These are phyloP conservation scores for Zaprionus nigranus DNA, from an alignment of 1,140 invertebrate species.

Conservation along the genomic window DNA sequence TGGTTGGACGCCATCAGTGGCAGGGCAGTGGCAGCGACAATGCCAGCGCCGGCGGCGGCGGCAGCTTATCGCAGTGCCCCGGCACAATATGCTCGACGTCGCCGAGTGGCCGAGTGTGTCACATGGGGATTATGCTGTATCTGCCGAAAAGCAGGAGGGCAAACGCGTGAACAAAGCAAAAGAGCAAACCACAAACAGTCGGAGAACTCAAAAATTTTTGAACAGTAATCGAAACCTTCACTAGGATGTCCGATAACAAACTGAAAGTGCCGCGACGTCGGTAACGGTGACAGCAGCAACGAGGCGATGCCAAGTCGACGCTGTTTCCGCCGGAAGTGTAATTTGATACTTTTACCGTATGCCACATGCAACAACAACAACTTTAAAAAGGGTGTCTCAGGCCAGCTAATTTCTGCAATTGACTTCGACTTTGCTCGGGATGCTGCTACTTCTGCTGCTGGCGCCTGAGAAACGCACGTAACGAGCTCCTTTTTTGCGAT, in stretches of 20 bases:
- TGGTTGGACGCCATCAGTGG: conserved; percentile 68
- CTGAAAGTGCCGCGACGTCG: conserved; percentile 57
- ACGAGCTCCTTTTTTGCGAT: conserved; percentile 78
- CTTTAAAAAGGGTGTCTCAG: conserved; percentile 53
- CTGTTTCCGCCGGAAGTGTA: conserved; percentile 82
- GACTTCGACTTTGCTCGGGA: conserved; percentile 56
- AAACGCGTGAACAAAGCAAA: conserved; percentile 29
- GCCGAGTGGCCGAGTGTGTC: conserved; percentile 25
- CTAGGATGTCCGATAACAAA: conserved; percentile 79
- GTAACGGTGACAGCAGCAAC: conserved; percentile 16
- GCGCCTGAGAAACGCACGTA: conserved; percentile 64
- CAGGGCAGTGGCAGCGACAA: neutral
- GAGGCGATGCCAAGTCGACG: conserved; percentile 58
- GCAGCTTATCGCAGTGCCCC: conserved; percentile 52
- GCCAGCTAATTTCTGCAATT: conserved; percentile 75
- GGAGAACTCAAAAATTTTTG: conserved; percentile 48
- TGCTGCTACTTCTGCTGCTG: conserved; percentile 35
- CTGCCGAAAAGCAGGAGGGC: conserved; percentile 38
- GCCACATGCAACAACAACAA: conserved; percentile 38
- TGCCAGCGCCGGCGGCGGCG: neutral
- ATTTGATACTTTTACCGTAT: conserved; percentile 82
- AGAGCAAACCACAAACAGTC: conserved; percentile 24
- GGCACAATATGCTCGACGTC: conserved; percentile 42
- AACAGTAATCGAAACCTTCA: conserved; percentile 56
- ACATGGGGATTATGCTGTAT: conserved; percentile 62